Conservation (phyloP, 2,797 vertebrate species). For the Hafferia zeledoni region DNA sequence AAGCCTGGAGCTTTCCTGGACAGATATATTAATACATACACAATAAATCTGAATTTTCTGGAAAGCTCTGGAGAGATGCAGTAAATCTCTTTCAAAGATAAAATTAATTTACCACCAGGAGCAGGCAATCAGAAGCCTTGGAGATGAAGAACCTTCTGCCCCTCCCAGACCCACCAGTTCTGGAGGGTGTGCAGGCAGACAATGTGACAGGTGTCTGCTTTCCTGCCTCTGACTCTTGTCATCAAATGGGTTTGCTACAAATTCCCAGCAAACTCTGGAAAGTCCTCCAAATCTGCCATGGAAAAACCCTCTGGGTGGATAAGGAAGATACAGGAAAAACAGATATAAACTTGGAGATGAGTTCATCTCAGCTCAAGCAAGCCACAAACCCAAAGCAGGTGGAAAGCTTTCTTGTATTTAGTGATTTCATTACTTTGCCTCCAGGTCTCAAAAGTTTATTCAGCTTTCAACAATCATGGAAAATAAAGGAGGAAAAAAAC, state of each 20-base stretch:
- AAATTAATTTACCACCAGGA: background rate
- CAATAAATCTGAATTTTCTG: background rate
- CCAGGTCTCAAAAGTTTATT: background rate
- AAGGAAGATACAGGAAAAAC: background rate
- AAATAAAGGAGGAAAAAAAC: background rate
- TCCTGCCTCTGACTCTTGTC: background rate
- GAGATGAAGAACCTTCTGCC: background rate
- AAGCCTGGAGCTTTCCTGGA: background rate
- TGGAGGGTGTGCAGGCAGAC: accelerated
- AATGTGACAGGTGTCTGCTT: accelerated
- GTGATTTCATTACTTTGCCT: background rate
- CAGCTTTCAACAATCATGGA: background rate
- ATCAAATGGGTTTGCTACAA: background rate
- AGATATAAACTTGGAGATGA: background rate
- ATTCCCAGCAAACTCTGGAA: background rate
- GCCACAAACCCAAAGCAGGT: background rate
- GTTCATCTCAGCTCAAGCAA: background rate
- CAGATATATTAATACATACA: background rate
- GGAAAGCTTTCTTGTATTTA: background rate
- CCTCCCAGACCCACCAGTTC: background rate
- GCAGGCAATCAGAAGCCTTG: background rate
- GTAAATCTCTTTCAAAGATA: background rate
- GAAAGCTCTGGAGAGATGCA: background rate
- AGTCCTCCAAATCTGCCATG: background rate
- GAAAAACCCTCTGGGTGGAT: background rate